Percentiles rank a stretch among this genome's conserved stretches.
phyloP scores from a whole-genome alignment of 2,113 vertebrate genomes.

The Hystrix cristata region DNA sequence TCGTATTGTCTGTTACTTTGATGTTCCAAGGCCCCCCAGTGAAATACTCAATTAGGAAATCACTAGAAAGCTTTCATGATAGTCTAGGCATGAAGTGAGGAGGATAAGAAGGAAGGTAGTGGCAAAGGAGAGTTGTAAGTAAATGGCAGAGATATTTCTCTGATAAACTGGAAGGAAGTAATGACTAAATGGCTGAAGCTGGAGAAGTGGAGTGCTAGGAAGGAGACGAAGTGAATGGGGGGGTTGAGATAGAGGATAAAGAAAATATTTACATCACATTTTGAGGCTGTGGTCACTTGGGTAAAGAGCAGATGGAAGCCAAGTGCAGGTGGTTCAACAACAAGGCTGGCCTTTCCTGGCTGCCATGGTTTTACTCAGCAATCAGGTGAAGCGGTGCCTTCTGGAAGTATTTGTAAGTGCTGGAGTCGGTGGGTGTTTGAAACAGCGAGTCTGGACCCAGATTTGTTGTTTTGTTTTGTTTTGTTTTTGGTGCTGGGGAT shows the following conservation, averaged over 20 bases:
- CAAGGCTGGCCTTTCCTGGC: background rate
- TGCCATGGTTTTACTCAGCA: background rate
- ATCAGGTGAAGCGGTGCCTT: background rate
- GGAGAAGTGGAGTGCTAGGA: background rate
- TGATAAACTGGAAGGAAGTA: background rate
- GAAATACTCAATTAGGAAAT: background rate
- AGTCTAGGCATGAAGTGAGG: background rate
- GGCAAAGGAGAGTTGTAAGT: background rate
- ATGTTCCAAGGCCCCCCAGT: too few relatives aligned
- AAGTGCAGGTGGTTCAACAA: background rate
- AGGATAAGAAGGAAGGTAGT: background rate
- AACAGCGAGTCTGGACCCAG: background rate
- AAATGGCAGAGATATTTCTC: background rate
- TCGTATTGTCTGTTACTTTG: background rate
- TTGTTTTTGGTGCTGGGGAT: too few relatives aligned
- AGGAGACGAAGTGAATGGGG: background rate
- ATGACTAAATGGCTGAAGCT: background rate
- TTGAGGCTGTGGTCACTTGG: background rate
- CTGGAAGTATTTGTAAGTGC: background rate
- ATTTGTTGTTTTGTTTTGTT: background rate
- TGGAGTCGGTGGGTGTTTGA: too few relatives aligned
- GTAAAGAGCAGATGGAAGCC: constrained; percentile 3
- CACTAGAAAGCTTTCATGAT: background rate
- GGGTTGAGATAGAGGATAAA: background rate
- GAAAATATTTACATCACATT: background rate